phyloP scores from a whole-genome alignment of 2,797 vertebrate genomes.

The Aldrovandia affinis region DNA sequence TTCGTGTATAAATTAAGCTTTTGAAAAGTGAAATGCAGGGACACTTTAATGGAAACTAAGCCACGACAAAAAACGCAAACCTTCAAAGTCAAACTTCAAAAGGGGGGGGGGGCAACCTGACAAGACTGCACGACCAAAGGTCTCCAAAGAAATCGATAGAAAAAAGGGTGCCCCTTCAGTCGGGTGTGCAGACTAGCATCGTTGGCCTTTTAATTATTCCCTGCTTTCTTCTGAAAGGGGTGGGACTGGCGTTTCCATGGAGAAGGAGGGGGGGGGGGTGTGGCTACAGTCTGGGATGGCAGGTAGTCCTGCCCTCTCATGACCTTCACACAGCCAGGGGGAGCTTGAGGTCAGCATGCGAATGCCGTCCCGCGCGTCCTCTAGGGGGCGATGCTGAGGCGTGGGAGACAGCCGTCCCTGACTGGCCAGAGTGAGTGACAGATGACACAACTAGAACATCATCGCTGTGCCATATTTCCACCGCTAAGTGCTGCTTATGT shows the following conservation, averaged over 20 bases:
- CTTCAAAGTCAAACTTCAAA: background rate
- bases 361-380: background rate
- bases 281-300: background rate
- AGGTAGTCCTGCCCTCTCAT: background rate
- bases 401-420: background rate
- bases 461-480: background rate
- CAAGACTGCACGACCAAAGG: too few relatives aligned
- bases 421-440: background rate
- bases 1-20: conserved; percentile 38
- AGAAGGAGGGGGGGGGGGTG: background rate
- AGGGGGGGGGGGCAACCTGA: background rate
- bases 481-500: background rate
- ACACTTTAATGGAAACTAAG: conserved; percentile 8
- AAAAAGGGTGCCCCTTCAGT: background rate
- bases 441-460: background rate
- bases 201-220: background rate
- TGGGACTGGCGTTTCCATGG: background rate
- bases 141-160: background rate
- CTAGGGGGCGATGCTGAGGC: background rate
- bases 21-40: conserved; percentile 9
- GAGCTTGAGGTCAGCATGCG: background rate
- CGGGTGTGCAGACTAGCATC: background rate
- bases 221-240: conserved; percentile 5
- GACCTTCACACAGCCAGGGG: background rate
- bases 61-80: background rate